Evolutionary conservation across 1,140 invertebrate species (phyloP), one percentile per base, ranked within the genome.

Genomic region (Bombus waltoni): DNA sequence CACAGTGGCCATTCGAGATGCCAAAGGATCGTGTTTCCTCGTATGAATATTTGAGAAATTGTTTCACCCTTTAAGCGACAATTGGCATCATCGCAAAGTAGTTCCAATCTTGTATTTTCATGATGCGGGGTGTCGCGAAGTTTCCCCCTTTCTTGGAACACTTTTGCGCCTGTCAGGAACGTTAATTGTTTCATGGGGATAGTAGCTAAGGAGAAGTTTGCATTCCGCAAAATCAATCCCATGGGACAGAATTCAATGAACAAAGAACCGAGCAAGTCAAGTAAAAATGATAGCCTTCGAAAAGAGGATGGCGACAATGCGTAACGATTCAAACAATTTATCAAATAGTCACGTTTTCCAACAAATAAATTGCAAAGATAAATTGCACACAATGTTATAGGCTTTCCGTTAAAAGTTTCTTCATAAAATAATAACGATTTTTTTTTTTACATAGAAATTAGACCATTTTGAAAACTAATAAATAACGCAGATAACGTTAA

Each of bases 151-250:
- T 89, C 85, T 83, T 73, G 72, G 89, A 90, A 90, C 88, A 85
- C 85, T 90, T 91, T 90, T 87, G 85, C 84, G 86, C 84, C 87
- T 87, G 85, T 87, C 85, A 86, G 74, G 83, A 89, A 90, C 86
- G 90, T 91, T 91, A 91, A 92, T 91, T 84, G 91, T 90, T 89
- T 79, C 85, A 47, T 70, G 44, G 28, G 66, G 82, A 86, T 79
- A 76, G 88, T 40, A 66, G 73, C 53, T 78, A 71, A 32, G 86
- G 82, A 77, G 82, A 87, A 90, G 90, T 88, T 91, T 91, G 84
- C 88, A 88, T 92, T 89, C 91, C 87, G 85, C 83, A 89, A 90
- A 91, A 76, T 87, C 76, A 74, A 85, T 85, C 81, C 79, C 84
- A 42, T 83, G 81, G 42, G 62, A 57, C 62, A 68, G 59, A 74